Base-by-base conservation (phyloP, 1,140 invertebrate species). In the Cecropterus lyciades region DNA sequence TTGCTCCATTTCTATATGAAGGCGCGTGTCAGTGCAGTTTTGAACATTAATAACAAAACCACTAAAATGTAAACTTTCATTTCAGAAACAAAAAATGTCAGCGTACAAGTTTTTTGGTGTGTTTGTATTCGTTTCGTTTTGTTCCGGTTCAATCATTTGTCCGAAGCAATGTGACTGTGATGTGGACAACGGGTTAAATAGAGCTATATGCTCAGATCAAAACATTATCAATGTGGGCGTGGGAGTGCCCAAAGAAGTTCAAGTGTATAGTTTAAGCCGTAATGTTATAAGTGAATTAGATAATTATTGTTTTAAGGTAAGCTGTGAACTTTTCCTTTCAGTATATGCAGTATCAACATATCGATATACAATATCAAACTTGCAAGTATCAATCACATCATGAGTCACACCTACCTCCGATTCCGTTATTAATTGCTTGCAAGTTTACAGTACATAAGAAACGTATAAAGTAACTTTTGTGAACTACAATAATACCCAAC, bases 151-250 rank as follows among this genome's bases (percentile, higher is more conserved):
- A 33, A 20, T 48, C 9, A 37, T 82, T 13, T 94, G 93, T 78
- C 93, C 93, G 2, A 89, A 87, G 56, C 84, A 93, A 80, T 94
- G 93, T 73, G 83, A 88, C 55, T 94, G 93, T 84, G 93, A 93
- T 79, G 74, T 87, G 65, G 79, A 86, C 13, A 76, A 92, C 74
- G 88, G 87, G 11, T 77, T 93, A 14, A 93, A 88, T 60, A 85
- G 92, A 46, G 93, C 93, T 0, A 77, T 71, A 27, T 94, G 93
- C 74, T 87, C 78, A 7, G 79, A 92, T 65, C 87, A 90, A 73
- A 93, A 92, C 67, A 89, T 93, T 52, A 79, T 93, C 15, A 80
- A 72, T 60, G 79, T 93, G 1, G 85, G 91, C 51, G 77, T 93
- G 49, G 89, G 87, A 67, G 84, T 93, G 70, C 90, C 93, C 2